Evolutionary conservation across 2,113 vertebrate species (phyloP).

Genomic region (Cheirogaleus medius): DNA sequence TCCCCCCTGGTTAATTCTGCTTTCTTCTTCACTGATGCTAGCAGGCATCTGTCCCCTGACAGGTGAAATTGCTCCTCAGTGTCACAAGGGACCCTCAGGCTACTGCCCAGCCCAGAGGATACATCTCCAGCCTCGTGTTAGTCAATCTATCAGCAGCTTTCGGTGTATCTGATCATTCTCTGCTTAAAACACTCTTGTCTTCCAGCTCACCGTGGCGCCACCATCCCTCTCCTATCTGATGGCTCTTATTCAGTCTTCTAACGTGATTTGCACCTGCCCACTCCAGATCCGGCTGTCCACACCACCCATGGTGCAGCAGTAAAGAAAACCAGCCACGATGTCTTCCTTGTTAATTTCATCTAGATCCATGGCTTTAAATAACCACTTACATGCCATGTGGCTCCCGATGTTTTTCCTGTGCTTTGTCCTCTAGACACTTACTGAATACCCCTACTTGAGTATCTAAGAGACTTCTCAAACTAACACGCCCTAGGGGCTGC

Average conservation of each 20-base stretch:
- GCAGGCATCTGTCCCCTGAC: neutral
- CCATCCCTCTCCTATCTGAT: neutral
- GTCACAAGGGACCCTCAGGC: neutral
- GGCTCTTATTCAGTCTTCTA: neutral
- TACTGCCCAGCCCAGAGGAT: neutral
- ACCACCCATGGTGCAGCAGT: fast-evolving
- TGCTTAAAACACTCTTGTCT: neutral
- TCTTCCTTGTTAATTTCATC: neutral
- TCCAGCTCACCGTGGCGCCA: neutral
- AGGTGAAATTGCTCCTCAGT: neutral
- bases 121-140: neutral
- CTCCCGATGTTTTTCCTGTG: neutral
- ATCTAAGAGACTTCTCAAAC: neutral
- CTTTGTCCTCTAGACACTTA: neutral
- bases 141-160: neutral
- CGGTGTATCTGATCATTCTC: neutral
- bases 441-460: neutral
- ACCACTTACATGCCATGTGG: neutral
- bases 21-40: neutral
- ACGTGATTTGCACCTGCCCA: fast-evolving
- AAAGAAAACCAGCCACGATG: neutral
- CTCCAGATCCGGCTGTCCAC: neutral
- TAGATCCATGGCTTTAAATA: no score
- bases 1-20: no score
- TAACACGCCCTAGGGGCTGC: fast-evolving